Evolutionary conservation across 2,113 vertebrate genomes (phyloP).

Genomic region (Ailuropoda melanoleuca): DNA sequence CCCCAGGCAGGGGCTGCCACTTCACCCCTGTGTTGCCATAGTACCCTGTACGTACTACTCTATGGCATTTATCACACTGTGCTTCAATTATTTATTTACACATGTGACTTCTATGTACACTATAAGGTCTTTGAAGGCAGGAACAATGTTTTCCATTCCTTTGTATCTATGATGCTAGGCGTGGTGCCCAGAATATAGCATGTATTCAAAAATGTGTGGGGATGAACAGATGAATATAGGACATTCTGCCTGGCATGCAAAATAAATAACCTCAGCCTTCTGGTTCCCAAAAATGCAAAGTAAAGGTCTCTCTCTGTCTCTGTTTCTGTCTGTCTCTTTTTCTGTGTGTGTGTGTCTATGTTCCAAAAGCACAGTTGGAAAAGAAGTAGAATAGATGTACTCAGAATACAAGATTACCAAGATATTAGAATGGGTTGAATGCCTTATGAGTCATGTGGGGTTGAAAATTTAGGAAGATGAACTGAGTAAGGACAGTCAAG

Average conservation of each 20-base stretch:
- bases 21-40: not conserved
- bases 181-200: slow-evolving; percentile 34
- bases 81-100: slow-evolving; percentile 44
- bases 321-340: not conserved
- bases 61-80: not conserved
- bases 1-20: not conserved
- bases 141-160: slow-evolving; percentile 20
- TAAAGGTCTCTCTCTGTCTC: not conserved
- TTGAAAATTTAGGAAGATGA: not conserved
- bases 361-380: not conserved
- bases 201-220: not conserved
- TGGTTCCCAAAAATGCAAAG: not conserved
- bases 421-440: not conserved
- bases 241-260: not conserved
- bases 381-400: not conserved
- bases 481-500: not conserved
- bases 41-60: not conserved
- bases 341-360: not conserved
- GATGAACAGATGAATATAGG: not conserved
- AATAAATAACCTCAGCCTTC: not conserved
- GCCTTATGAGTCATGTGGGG: not conserved
- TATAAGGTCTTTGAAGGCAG: slow-evolving; percentile 16
- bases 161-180: slow-evolving; percentile 9
- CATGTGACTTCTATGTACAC: not conserved
- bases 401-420: not conserved